Percentiles rank a stretch among this genome's conserved stretches.
Conservation (phyloP, 2,113 vertebrate species). For the Paralichthys olivaceus region DNA sequence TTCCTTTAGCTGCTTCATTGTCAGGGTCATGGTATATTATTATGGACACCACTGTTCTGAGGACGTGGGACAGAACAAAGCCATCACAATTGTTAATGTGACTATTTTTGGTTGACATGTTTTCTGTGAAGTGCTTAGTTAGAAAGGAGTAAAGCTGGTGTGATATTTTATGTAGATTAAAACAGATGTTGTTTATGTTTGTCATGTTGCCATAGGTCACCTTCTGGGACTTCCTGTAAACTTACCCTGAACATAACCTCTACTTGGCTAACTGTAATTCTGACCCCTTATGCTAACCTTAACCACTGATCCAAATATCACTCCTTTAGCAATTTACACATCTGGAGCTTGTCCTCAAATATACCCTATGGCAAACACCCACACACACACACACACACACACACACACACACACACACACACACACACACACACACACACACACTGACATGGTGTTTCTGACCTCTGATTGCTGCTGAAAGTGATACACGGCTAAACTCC, state of each 20-base stretch:
- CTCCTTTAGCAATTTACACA: not conserved
- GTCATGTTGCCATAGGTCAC: no score
- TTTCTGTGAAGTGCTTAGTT: no score
- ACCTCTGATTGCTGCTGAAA: conserved; percentile 1
- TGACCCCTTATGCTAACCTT: not conserved
- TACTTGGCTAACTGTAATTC: not conserved
- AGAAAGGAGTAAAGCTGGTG: no score
- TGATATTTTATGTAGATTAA: no score
- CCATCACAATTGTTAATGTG: not conserved
- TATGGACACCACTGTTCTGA: not conserved
- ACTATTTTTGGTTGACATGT: no score
- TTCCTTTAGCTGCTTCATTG: not conserved
- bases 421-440: not conserved
- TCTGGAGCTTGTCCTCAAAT: not conserved
- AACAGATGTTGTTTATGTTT: no score
- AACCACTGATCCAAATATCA: not conserved
- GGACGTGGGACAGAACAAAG: not conserved
- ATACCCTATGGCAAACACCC: not conserved
- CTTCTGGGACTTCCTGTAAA: no score
- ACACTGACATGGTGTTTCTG: not conserved
- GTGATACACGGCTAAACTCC: conserved; percentile 9
- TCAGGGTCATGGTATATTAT: not conserved
- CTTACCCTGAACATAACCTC: no score
- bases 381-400: not conserved
- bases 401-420: not conserved